These are phyloP conservation scores for Actinernus sp. DNA, from an alignment of 92 coral and sea anemone genomes.

Conservation along the genomic window DNA sequence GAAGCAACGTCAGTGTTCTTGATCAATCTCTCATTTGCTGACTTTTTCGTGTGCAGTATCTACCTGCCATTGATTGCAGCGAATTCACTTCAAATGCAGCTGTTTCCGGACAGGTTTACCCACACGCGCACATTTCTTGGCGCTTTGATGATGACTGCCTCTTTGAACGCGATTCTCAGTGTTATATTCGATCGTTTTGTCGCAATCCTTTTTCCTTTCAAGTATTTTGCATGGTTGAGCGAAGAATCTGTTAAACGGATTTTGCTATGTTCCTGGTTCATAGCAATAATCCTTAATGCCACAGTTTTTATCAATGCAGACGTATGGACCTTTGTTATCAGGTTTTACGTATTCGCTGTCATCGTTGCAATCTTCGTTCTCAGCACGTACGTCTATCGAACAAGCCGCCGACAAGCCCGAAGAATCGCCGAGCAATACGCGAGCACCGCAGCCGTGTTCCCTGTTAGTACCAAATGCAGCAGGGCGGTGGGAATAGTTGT, in stretches of 20 bases:
- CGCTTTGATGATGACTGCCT: background rate
- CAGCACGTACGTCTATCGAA: background rate
- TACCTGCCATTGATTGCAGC: background rate
- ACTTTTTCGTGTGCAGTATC: background rate
- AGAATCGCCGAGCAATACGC: background rate
- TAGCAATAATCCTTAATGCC: background rate
- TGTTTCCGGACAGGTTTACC: no score
- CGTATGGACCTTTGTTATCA: background rate
- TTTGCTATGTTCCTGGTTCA: background rate
- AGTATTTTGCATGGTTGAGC: background rate
- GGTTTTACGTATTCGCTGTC: background rate
- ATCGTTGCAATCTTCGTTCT: background rate
- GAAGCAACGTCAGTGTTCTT: background rate
- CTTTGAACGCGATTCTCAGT: background rate
- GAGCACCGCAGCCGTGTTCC: background rate
- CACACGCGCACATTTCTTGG: background rate
- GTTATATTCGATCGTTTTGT: background rate
- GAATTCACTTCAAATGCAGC: background rate
- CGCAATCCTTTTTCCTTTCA: background rate
- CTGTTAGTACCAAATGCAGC: background rate
- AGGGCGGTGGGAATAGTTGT: background rate
- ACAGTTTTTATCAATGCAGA: background rate
- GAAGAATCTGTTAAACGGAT: background rate
- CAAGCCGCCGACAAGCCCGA: background rate
- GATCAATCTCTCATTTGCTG: background rate